A percentile compares a stretch with the other conserved stretches of the same genome.
These are phyloP conservation scores for Hafferia zeledoni DNA, from an alignment of 2,797 vertebrate genomes.

Conservation along the genomic window DNA sequence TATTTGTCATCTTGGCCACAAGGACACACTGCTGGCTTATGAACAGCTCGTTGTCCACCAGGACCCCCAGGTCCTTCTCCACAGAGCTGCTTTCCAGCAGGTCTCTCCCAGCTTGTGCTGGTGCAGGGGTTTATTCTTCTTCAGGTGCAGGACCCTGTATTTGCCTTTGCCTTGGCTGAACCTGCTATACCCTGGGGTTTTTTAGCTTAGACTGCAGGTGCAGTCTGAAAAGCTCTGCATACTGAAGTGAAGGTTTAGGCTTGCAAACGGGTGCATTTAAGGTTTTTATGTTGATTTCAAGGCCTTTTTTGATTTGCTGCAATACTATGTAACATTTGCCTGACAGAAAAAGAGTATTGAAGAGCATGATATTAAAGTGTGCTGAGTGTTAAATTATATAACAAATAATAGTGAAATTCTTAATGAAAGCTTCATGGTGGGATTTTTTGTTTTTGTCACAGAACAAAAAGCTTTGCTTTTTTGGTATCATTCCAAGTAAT, in stretches of 20 bases:
- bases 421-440: neutral
- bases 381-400: neutral
- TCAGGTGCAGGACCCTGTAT: neutral
- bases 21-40: neutral
- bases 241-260: neutral
- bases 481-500: neutral
- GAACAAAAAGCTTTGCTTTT: neutral
- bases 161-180: neutral
- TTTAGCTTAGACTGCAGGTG: neutral
- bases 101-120: neutral
- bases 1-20: rapidly evolving
- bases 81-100: neutral
- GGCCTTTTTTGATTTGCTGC: neutral
- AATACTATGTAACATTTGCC: neutral
- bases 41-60: neutral
- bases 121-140: neutral
- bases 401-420: neutral
- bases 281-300: neutral
- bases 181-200: neutral
- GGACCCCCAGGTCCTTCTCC: neutral
- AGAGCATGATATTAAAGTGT: neutral
- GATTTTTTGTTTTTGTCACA: neutral
- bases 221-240: neutral
- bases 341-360: neutral
- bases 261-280: neutral